Base-by-base conservation (phyloP, 2,888 invertebrate genomes). In the Zeuzera pyrina region DNA sequence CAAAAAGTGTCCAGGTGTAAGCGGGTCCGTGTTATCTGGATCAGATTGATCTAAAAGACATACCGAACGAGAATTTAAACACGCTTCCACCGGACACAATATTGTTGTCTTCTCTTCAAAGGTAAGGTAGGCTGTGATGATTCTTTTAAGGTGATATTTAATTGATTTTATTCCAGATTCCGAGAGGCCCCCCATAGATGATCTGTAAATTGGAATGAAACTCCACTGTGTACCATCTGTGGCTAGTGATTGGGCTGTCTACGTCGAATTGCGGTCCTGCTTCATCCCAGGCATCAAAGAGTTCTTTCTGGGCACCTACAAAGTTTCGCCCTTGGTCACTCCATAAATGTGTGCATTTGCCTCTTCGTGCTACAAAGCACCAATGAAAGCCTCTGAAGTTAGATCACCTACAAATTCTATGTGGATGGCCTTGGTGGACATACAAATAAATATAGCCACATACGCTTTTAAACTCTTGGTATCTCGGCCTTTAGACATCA, bases 391-490 rank as follows among this genome's bases (percentile, higher is more conserved):
- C 14, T 43, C 41, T 1, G 49, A 42, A 8, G 42, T 34, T 1
- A 52, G 38, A 7, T 42, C 41, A 1, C 37, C 35, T 2, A 49
- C 52, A 2, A 41, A 12, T 15, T 54, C 52, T 1, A 53, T 29
- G 30, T 49, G 49, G 4, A 47, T 36, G 1, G 46, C 45, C 11
- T 40, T 41, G 0, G 41, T 38, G 1, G 36, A 29, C 30, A 46
- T 33, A 26, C 50, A 49, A 2, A 53, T 34, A 22, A 58, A 57
- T 4, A 55, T 36, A 2, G 41, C 34, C 27, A 19, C 49, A 49
- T 0, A 49, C 38, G 21, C 45, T n/a, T 33, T 33, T 6, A 24
- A 12, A 3, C 15, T 24, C 14, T 24, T 28, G 8, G 23, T 5
- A 14, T 29, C 33, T 24, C 33, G 28, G 2, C 33, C 33, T 13